Percentiles rank a stretch among this genome's conserved stretches.
Conservation (phyloP, 2,888 invertebrate genomes). For the Campoletis raptor region DNA sequence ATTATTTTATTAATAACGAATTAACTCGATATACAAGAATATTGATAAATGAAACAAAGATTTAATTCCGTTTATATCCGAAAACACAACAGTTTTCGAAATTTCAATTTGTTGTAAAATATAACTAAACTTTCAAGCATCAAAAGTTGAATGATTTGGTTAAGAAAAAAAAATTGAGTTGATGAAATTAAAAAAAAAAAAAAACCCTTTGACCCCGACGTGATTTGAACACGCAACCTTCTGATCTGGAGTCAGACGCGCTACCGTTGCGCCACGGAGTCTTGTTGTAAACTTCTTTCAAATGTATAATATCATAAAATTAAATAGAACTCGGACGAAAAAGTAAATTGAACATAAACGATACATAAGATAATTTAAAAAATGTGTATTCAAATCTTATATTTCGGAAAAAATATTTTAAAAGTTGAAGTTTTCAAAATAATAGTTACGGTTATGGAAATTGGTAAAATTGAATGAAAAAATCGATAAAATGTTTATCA, state of each 20-base stretch:
- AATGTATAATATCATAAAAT: neutral
- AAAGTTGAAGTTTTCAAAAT: neutral
- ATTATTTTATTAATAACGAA: neutral
- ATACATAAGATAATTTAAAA: neutral
- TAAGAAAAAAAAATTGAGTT: neutral
- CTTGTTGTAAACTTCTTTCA: constrained; percentile 77
- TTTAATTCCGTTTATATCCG: neutral
- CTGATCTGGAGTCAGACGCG: constrained; percentile 99
- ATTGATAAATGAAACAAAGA: neutral
- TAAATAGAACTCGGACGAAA: neutral
- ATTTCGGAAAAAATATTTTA: neutral
- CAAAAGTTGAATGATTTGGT: neutral
- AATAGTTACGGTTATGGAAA: neutral
- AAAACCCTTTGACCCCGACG: constrained; percentile 91
- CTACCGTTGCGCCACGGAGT: constrained; percentile 99
- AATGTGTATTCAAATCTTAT: neutral
- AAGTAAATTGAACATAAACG: neutral
- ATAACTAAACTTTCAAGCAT: neutral
- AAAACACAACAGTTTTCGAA: neutral
- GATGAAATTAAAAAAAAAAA: constrained; percentile 19
- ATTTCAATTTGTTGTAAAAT: neutral
- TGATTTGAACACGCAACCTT: constrained; percentile 99
- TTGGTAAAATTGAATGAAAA: neutral
- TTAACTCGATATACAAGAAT: neutral
- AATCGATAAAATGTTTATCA: neutral